Evolutionary conservation across 1,140 invertebrate genomes (phyloP), one percentile per base, ranked within the genome.

Genomic region (Periplaneta americana): DNA sequence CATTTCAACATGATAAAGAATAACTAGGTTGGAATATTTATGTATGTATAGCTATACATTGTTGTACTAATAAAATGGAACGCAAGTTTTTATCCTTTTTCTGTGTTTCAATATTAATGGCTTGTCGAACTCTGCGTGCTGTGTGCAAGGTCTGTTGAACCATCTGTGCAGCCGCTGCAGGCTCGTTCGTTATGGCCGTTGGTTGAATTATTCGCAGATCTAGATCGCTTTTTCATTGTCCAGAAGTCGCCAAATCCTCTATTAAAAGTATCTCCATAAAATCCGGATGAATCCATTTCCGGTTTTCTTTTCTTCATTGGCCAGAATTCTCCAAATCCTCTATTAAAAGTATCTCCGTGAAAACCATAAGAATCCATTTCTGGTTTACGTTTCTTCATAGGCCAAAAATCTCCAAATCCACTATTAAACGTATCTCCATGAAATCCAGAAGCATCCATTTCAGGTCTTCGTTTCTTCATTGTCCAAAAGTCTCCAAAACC

Each of bases 401-500:
- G 86, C 78, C 88, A 87, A 82, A 90, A 90, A 32, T 89, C 88
- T 18, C 89, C 89, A 78, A 90, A 90, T 13, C 89, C 89, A 75
- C 86, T 83, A 74, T 86, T 87, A 83, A 90, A 90, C 4, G 88
- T 87, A 81, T 90, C 88, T 15, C 86, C 87, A 76, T 90, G 86
- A 81, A 89, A 90, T 2, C 89, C 89, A 37, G 85, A 84, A 4
- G 89, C 86, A 78, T 88, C 88, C 83, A 89, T 88, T 83, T 89
- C 89, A 6, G 87, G 88, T n/a, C 86, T 35, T 36, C 82, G 77
- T 82, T 87, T 88, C 78, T 88, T 87, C 85, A 90, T 88, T 0
- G 88, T 87, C 75, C 88, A 87, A 84, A 90, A 90, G 48, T 89
- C 87, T 22, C 89, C 90, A 82, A 90, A 90, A 4, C 88, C 88